Evolutionary conservation across 2,113 vertebrate species (phyloP), one percentile per base, ranked within the genome.

Genomic region (Zeus faber): DNA sequence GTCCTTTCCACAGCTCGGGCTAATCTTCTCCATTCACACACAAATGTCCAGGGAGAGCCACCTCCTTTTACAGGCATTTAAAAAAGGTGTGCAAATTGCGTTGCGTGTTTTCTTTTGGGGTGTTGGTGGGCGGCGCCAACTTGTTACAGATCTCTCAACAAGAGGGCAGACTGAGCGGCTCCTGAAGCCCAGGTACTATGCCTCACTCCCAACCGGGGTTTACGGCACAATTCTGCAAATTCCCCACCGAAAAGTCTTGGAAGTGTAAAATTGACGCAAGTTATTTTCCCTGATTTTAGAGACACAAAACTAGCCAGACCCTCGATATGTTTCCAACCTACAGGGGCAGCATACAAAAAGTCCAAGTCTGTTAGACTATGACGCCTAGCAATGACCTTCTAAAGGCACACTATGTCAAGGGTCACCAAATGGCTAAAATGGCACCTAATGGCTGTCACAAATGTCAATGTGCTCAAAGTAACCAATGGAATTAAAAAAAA

Each of bases 21-120:
- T 70, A 64, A 77, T 75, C 16, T n/a, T 23, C 64, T 70, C 62
- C 37, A 75, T 79, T 85, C 67, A 79, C 56, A 69, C 62, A 56
- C 79, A 81, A 79, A 80, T 67, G 29, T 37, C 18, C 13, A 62
- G 45, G 51, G 59, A 55, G 25, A 43, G 40, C 26, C 43, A 27
- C 62, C 71, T 74, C 31, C 59, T 67, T 70, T 50, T 56, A 52
- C 47, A 11, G 39, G 35, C 52, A 62, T 70, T 13, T 29, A 62
- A 66, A 1, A 67, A 62, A 67, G 56, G 58, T 66, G 56, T 53
- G 50, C 69, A 70, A 75, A 45, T 9, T 4, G 23, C n/a, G 22
- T 21, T 45, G 25, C 54, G 33, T 22, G 50, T 59, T 72, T 61
- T 58, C 39, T 60, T 69, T 62, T 33, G 2, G 31, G 35, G 9